A percentile compares a stretch with the other conserved stretches of the same genome.
Conservation (phyloP, 2,113 vertebrate genomes). For the Periophthalmodon schlosseri region DNA sequence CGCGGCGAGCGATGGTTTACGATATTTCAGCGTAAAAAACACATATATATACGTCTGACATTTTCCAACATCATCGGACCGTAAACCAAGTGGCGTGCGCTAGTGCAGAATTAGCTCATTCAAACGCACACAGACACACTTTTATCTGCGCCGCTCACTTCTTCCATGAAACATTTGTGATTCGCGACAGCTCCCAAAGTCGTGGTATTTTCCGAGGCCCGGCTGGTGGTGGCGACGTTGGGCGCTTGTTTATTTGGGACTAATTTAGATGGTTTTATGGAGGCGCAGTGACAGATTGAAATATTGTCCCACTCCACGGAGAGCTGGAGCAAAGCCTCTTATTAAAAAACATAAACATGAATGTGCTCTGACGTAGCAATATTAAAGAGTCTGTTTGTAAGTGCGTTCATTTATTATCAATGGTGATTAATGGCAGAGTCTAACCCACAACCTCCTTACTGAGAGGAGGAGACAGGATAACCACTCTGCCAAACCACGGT, state of each 20-base stretch:
- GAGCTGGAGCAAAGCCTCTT: neutral
- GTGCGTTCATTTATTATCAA: no score
- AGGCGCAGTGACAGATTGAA: neutral
- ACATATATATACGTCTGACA: neutral
- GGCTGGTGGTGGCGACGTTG: neutral
- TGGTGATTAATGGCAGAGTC: no score
- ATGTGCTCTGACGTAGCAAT: no score
- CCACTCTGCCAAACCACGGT: no score
- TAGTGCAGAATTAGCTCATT: slow-evolving; percentile 1
- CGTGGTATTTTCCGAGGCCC: neutral
- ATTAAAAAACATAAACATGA: neutral
- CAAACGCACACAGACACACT: neutral
- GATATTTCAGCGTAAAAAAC: neutral
- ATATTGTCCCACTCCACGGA: neutral
- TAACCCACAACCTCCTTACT: no score
- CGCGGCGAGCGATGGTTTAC: neutral
- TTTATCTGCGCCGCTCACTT: neutral
- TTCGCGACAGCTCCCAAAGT: neutral
- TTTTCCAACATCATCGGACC: neutral
- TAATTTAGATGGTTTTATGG: slow-evolving; percentile 1
- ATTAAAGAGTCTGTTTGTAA: no score
- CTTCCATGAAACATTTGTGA: neutral
- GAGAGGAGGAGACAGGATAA: no score
- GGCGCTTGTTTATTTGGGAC: neutral
- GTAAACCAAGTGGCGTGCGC: neutral